Evolutionary conservation across 2,888 invertebrate species (phyloP), one percentile per base, ranked within the genome.

Genomic region (Orchesellides sinensis): DNA sequence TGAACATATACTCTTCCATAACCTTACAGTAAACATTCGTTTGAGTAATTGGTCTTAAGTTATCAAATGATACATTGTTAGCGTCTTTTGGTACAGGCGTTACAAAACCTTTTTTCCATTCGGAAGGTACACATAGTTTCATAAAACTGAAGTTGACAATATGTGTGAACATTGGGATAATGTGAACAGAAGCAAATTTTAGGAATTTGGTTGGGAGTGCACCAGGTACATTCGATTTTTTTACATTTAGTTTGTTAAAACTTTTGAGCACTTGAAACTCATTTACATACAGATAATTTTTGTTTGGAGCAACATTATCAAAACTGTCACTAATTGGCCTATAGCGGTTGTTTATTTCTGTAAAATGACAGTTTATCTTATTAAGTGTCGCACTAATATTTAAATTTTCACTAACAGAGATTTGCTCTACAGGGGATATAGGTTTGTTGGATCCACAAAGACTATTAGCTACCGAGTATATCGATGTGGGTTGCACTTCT

Each of bases 31-130:
- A 70, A 1, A 70, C 23, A 10, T 70, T 19, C 0, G 70, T 70
- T 35, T 70, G 70, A 5, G 70, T 70, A 2, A 70, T 70, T 14
- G 70, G 70, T 14, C 70, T 29, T 1, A 70, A 21, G 6, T 19
- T 70, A 8, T 70, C 35, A 35, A 70, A 32, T 2, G 4, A 14
- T 12, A 72, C 27, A 17, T 45, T 27, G 27, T n/a, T 59, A 25
- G 17, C 2, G 17, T 59, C 72, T 29, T 72, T 72, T 2, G 45
- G 72, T 0, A 72, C 10, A 12, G 72, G 72, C 0, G 73, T 73
- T 4, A 73, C 47, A 19, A n/a, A 72, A n/a, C 72, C 72, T 17
- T 32, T 61, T 25, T 61, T 73, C 73, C 73, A 73, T 23, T 63
- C 32, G 52, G 6, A 49, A 1, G 73, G 73, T 0, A 73, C 29